A percentile compares a stretch with the other conserved stretches of the same genome.
Evolutionary conservation across 2,797 vertebrate genomes (phyloP).

Genomic region (Graptemys geographica): DNA sequence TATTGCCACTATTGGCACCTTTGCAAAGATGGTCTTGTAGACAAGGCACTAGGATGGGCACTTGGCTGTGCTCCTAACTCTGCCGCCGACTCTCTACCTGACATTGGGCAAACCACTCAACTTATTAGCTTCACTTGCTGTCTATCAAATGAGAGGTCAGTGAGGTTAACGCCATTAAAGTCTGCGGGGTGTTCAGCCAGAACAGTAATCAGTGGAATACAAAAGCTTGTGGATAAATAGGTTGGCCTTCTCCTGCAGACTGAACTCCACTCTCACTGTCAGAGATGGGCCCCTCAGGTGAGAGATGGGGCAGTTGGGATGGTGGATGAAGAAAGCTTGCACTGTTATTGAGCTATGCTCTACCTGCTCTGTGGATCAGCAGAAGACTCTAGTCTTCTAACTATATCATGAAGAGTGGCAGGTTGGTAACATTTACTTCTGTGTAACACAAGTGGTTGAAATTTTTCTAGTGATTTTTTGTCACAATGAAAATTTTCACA

Average conservation of each 20-base stretch:
- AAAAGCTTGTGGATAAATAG: neutral
- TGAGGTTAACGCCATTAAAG: neutral
- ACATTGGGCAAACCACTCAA: neutral
- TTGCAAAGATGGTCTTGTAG: neutral
- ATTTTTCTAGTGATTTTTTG: neutral
- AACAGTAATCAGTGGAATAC: neutral
- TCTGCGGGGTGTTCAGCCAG: neutral
- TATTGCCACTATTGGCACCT: neutral
- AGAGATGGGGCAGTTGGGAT: neutral
- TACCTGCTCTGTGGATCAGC: neutral
- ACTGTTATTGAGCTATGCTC: neutral
- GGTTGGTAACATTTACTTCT: neutral
- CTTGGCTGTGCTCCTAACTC: neutral
- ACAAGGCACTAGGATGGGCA: neutral
- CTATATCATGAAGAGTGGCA: neutral
- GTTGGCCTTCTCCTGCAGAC: neutral
- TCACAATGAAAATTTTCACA: neutral
- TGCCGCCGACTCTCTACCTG: neutral
- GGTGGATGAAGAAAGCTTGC: fast-evolving
- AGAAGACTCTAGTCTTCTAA: neutral
- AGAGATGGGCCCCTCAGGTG: neutral
- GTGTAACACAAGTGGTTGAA: neutral
- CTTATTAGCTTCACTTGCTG: neutral
- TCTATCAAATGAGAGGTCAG: neutral
- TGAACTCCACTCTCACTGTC: neutral